Conservation (phyloP, 2,888 invertebrate species). For the Dicyrtomina minuta region DNA sequence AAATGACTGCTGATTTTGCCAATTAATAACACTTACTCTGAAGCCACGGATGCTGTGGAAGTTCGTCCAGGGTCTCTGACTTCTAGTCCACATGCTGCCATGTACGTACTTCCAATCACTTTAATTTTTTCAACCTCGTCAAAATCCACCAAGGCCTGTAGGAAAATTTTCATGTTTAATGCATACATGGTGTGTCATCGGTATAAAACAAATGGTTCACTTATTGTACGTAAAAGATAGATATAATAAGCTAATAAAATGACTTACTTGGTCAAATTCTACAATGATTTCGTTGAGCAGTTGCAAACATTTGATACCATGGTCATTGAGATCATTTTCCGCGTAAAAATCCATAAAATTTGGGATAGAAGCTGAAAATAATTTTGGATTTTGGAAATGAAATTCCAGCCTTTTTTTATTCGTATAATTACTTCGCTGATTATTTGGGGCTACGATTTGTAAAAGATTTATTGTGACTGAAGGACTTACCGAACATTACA, state of each 20-base stretch:
- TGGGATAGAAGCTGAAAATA: slow-evolving; percentile 71
- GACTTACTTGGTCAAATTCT: slow-evolving; percentile 80
- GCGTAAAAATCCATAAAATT: slow-evolving; percentile 71
- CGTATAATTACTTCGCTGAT: too few relatives aligned
- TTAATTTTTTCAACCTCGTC: slow-evolving; percentile 89
- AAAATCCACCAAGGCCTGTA: slow-evolving; percentile 67
- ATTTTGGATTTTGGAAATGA: not conserved
- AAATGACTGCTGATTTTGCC: too few relatives aligned
- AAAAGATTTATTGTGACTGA: too few relatives aligned
- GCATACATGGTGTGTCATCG: too few relatives aligned
- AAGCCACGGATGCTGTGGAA: slow-evolving; percentile 39
- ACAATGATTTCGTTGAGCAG: slow-evolving; percentile 88
- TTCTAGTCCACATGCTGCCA: slow-evolving; percentile 92
- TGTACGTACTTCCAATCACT: slow-evolving; percentile 93
- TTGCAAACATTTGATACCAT: slow-evolving; percentile 66
- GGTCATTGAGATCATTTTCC: slow-evolving; percentile 61
- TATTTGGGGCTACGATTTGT: too few relatives aligned
- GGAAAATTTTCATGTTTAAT: slow-evolving; percentile 49
- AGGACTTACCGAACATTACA: slow-evolving; percentile 73
- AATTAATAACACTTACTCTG: slow-evolving; percentile 27
- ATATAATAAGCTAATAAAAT: too few relatives aligned
- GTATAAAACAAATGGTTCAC: too few relatives aligned
- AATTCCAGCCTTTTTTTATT: too few relatives aligned
- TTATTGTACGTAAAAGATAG: too few relatives aligned
- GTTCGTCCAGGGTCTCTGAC: slow-evolving; percentile 67